Base-by-base conservation (phyloP, 2,797 vertebrate genomes). In the Pseudomugil gertrudae region DNA sequence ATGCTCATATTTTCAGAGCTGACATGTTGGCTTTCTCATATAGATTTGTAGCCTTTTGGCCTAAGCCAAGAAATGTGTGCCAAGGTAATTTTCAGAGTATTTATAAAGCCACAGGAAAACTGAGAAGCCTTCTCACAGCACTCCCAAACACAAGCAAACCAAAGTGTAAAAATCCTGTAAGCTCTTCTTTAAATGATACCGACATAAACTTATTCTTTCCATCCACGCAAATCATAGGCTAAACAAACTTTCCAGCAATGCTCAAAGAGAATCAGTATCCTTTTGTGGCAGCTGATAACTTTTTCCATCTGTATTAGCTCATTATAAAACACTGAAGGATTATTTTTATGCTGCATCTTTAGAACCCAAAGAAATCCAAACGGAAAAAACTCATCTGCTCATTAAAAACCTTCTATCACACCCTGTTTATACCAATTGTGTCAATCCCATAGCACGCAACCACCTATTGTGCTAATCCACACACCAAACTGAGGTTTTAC, bases 391-490 rank as follows among this genome's bases (percentile, higher is more conserved):
- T 63, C 30, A 59, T 17, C 23, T 33, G 2, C 38, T 3, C 19
- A 27, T 29, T 43, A 75, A 23, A 70, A 47, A 77, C 9, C 23
- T 40, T 70, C 48, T 27, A 57, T 78, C 65, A 23, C 47, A 43
- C 32, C 14, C 17, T n/a, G 0, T n/a, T 56, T 84, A 48, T 38
- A 63, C 36, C 15, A 63, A 63, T 52, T 59, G 58, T 71, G 74
- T 54, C 47, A 11, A 24, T 75, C 71, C 33, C 66, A 9, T 33
- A 58, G 57, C 62, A 78, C 66, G 65, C 43, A 78, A 71, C 60
- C 63, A 73, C 33, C 53, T 60, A 57, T 47, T 80, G 72, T 70
- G 65, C 56, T 65, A 65, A 74, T 77, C 66, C 65, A 67, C 50
- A 27, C 33, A 29, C 36, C 48, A 65, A 54, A 47, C 69, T 71